phyloP scores from a whole-genome alignment of 2,113 vertebrate species.

The Rousettus leschenaultii region DNA sequence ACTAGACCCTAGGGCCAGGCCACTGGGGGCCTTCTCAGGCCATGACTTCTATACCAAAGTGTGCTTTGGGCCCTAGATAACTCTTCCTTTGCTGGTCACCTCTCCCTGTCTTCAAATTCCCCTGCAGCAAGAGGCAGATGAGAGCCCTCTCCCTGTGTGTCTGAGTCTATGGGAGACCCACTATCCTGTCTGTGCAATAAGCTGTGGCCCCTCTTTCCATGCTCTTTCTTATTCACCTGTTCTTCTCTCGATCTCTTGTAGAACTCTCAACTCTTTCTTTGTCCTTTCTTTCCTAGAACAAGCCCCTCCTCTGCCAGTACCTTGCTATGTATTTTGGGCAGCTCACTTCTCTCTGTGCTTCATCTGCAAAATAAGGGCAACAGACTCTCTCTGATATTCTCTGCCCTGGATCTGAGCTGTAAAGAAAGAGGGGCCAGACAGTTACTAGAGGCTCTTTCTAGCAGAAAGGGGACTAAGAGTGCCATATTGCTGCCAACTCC shows the following conservation, averaged over 20 bases:
- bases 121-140: not conserved
- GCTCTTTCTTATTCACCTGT: not conserved
- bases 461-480: not conserved
- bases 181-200: not conserved
- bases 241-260: not conserved
- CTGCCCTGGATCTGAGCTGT: not conserved
- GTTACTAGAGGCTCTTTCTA: not conserved
- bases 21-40: slow-evolving; percentile 39
- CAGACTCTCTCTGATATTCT: not conserved
- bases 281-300: not conserved
- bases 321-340: not conserved
- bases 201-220: not conserved
- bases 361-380: not conserved
- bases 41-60: not conserved
- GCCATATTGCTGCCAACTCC: no score
- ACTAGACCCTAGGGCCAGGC: slow-evolving; percentile 39
- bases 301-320: not conserved
- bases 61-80: not conserved
- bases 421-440: not conserved
- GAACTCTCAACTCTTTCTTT: not conserved
- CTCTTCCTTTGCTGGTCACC: not conserved
- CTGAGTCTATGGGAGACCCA: not conserved
- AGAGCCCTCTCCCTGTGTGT: not conserved
- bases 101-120: not conserved
- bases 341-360: not conserved